Conservation (phyloP, 1,140 invertebrate genomes). For the Atta cephalotes region DNA sequence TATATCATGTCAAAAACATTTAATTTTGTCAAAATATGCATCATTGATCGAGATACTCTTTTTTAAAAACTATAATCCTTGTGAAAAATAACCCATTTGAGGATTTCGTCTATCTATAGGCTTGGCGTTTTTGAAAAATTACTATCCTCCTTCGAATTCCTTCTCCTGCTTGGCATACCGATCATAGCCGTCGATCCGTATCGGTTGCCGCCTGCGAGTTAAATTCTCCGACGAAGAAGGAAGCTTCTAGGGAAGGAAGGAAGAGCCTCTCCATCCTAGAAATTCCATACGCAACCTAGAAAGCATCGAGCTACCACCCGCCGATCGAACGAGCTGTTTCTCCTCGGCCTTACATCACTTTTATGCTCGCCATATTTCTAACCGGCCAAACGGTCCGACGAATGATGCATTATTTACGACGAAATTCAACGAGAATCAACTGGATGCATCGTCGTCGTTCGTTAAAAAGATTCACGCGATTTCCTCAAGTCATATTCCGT, state of each 20-base stretch:
- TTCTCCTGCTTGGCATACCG: background rate
- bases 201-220: slow-evolving; percentile 44
- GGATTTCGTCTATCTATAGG: background rate
- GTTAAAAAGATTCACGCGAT: slow-evolving; percentile 26
- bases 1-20: background rate
- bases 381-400: slow-evolving; percentile 70
- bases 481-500: background rate
- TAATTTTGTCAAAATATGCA: background rate
- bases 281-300: slow-evolving; percentile 35
- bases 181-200: slow-evolving; percentile 47
- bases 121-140: slow-evolving; percentile 35
- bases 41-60: background rate
- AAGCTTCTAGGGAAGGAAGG: background rate
- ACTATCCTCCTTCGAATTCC: slow-evolving; percentile 6
- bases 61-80: background rate
- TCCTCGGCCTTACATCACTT: slow-evolving; percentile 70
- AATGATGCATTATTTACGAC: slow-evolving; percentile 76
- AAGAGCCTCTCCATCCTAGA: slow-evolving; percentile 3
- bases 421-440: slow-evolving; percentile 67
- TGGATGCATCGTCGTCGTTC: slow-evolving; percentile 34
- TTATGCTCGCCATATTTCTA: slow-evolving; percentile 73
- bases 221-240: slow-evolving; percentile 42
- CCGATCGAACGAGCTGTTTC: slow-evolving; percentile 68
- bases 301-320: slow-evolving; percentile 46
- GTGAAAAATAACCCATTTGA: slow-evolving; percentile 33